These are phyloP conservation scores for Ibycter americanus DNA, from an alignment of 2,797 vertebrate genomes.

Conservation along the genomic window DNA sequence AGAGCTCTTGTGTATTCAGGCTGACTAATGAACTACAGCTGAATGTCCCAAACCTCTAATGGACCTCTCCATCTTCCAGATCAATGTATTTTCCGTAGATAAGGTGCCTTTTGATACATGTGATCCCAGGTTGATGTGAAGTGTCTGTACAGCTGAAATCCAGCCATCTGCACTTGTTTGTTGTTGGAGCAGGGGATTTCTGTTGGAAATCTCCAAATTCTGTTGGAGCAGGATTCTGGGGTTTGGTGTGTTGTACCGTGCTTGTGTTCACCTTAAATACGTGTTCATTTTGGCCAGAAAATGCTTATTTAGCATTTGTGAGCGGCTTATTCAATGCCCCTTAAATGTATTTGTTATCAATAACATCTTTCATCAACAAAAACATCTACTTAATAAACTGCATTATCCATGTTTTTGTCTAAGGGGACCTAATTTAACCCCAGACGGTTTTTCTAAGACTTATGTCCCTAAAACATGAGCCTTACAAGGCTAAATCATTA, in stretches of 20 bases:
- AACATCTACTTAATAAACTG: not conserved
- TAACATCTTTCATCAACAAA: not conserved
- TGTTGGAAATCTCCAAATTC: too few species aligned
- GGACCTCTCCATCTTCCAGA: not conserved
- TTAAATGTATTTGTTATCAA: not conserved
- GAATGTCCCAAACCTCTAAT: not conserved
- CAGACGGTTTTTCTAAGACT: not conserved
- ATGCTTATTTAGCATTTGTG: not conserved
- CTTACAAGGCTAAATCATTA: not conserved
- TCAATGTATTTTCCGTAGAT: not conserved
- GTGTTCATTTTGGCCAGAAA: not conserved
- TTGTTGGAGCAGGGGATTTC: not conserved
- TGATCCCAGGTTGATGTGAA: not conserved
- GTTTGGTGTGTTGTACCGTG: not conserved
- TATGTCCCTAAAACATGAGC: not conserved
- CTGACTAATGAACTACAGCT: not conserved
- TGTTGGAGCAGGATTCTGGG: not conserved
- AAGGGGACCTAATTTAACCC: not conserved
- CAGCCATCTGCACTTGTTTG: not conserved
- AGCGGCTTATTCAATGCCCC: not conserved
- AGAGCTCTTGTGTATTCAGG: constrained; percentile 1
- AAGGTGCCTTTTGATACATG: not conserved
- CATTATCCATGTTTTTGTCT: not conserved
- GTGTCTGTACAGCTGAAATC: not conserved
- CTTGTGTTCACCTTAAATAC: not conserved